Conservation (phyloP, 2,888 invertebrate species). For the Drosophila trichaetosa region DNA sequence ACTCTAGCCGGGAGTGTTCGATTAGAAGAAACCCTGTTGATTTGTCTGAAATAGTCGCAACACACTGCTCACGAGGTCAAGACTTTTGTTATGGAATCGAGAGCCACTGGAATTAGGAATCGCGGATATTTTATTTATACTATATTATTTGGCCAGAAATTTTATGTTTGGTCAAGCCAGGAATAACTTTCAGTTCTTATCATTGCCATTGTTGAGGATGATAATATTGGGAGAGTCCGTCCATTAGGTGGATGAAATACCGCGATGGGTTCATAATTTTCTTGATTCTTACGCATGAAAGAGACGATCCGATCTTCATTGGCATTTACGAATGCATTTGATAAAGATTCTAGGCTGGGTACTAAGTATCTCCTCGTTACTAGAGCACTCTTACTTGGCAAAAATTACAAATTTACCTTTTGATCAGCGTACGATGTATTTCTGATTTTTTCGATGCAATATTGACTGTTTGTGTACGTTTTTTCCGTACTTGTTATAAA, state of each 20-base stretch:
- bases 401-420: slow-evolving; percentile 67
- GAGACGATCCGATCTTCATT: background rate
- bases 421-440: slow-evolving; percentile 57
- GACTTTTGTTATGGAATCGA: background rate
- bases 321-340: background rate
- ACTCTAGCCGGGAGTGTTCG: background rate
- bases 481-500: slow-evolving; percentile 66
- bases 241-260: background rate
- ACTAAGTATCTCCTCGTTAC: background rate
- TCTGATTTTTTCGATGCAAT: slow-evolving; percentile 81
- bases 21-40: background rate
- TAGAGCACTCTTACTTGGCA: background rate
- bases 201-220: background rate
- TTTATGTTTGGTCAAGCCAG: background rate
- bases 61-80: background rate
- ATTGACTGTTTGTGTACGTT: slow-evolving; percentile 76
- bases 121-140: background rate
- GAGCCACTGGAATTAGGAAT: background rate
- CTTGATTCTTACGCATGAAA: background rate
- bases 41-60: background rate
- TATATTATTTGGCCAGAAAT: background rate
- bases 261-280: background rate
- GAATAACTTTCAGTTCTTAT: background rate
- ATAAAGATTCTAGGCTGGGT: background rate
- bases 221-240: background rate